phyloP scores from a whole-genome alignment of 2,113 vertebrate species.

The Theristicus caerulescens region DNA sequence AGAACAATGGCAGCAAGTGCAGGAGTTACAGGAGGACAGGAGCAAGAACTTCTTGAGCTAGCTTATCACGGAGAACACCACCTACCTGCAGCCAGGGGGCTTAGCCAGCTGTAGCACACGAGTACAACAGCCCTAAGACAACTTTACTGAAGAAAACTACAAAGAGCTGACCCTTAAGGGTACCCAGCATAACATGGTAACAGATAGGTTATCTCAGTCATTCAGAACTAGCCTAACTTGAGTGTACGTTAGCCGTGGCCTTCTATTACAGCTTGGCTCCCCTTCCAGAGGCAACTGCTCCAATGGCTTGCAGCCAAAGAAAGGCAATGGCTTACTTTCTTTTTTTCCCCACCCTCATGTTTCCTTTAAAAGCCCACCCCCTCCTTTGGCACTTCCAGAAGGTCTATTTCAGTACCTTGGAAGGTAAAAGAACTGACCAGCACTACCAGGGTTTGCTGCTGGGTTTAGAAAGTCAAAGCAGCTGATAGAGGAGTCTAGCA shows the following conservation, averaged over 20 bases:
- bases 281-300: neutral
- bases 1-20: neutral
- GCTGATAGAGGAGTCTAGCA: neutral
- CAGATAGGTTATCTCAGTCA: neutral
- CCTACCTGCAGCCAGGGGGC: too few relatives aligned
- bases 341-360: fast-evolving
- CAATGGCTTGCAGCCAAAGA: neutral
- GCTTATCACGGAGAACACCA: neutral
- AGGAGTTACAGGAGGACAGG: neutral
- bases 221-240: neutral
- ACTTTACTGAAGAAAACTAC: neutral
- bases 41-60: neutral
- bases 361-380: neutral
- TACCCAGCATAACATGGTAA: neutral
- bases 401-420: neutral
- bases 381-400: neutral
- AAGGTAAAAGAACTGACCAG: neutral
- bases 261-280: neutral
- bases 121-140: neutral
- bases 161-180: neutral
- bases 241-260: neutral
- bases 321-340: neutral
- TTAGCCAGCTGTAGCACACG: fast-evolving
- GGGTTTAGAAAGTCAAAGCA: neutral
- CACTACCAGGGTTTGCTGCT: neutral